Evolutionary conservation across 2,888 invertebrate genomes (phyloP).

Genomic region (Lymantria monacha): DNA sequence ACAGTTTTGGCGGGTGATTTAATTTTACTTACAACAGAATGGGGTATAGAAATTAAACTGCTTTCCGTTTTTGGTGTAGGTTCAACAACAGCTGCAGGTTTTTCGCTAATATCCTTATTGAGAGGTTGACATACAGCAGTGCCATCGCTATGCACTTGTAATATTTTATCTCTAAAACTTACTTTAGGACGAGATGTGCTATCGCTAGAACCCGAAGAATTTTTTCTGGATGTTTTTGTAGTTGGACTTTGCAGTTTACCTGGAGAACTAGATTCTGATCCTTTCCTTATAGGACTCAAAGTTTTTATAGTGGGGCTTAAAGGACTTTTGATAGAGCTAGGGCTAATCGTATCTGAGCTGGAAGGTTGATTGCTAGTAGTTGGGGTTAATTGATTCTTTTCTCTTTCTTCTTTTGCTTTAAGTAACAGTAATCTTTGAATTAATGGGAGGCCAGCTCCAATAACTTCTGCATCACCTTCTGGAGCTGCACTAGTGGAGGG

Average conservation of each 20-base stretch:
- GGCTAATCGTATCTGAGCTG: conserved; percentile 77
- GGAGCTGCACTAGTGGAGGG: conserved; percentile 84
- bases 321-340: conserved; percentile 76
- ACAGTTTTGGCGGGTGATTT: conserved; percentile 77
- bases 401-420: conserved; percentile 88
- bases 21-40: conserved; percentile 78
- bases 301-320: conserved; percentile 76
- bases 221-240: conserved; percentile 71
- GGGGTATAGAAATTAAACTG: conserved; percentile 74
- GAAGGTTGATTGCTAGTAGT: conserved; percentile 73
- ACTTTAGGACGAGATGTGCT: conserved; percentile 79
- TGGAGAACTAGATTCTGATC: conserved; percentile 75
- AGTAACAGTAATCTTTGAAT: conserved; percentile 88
- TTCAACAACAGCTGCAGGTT: conserved; percentile 70
- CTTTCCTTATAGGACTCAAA: conserved; percentile 73
- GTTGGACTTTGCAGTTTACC: conserved; percentile 76
- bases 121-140: conserved; percentile 73
- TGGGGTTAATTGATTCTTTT: conserved; percentile 72
- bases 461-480: conserved; percentile 83
- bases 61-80: conserved; percentile 73
- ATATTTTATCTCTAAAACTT: conserved; percentile 83
- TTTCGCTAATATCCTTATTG: conserved; percentile 65
- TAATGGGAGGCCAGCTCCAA: conserved; percentile 87
- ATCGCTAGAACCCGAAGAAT: conserved; percentile 73
- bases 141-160: conserved; percentile 80